Evolutionary conservation across 2,888 invertebrate genomes (phyloP), one percentile per base, ranked within the genome.

Genomic region (Hydrotaea cyrtoneurina): DNA sequence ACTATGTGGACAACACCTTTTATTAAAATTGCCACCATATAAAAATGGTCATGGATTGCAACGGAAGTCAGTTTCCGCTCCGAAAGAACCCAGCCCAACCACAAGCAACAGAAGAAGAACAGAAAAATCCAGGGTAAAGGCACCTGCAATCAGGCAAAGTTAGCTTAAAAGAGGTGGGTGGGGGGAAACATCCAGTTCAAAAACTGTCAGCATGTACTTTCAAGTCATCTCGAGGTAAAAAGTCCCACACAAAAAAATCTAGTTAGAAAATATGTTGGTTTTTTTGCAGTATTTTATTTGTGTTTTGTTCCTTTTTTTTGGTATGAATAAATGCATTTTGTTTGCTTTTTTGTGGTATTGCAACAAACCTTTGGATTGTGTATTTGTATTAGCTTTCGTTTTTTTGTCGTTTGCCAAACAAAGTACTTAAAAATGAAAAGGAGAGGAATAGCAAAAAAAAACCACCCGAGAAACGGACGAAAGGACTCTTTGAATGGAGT

Each of bases 181-280:
- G 55, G 55, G 53, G n/a, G 19, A 59, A 78, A 59, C 74, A 2
- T 11, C 74, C 11, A 21, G 46, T 46, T 80, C 10, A 80, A 64
- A 78, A 81, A 84, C 71, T 81, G 84, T 81, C 84, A 84, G 75
- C 84, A 72, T 84, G 75, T 57, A 72, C 46, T 72, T 72, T 62
- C 15, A 78, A 71, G 55, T 57, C 55, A 75, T 59, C 23, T 59
- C 59, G 59, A 83, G 50, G 59, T 31, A 53, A 21, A 83, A 31
- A 66, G 59, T 13, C 59, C 26, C 23, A 10, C 69, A 81, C 39
- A 78, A 77, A 74, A 71, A 59, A 50, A n/a, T 75, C 66, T 53
- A 62, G 50, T 76, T 83, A 2, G 57, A 72, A n/a, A n/a, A n/a
- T n/a, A n/a, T n/a, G n/a, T n/a, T n/a, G n/a, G n/a, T n/a, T n/a